phyloP scores from a whole-genome alignment of 2,113 vertebrate species.

The Alethe diademata region DNA sequence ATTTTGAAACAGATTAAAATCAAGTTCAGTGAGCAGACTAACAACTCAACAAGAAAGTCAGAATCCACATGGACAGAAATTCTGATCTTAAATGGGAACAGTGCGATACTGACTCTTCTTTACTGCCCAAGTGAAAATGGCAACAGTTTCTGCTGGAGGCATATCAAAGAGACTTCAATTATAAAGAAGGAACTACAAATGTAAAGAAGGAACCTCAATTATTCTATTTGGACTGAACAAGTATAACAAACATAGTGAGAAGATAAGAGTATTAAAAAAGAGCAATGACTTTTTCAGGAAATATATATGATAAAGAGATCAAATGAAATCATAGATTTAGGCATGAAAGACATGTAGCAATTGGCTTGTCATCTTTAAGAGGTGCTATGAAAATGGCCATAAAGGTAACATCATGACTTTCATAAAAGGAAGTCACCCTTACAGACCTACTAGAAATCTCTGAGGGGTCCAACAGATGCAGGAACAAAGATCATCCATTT shows the following conservation, averaged over 20 bases:
- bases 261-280: neutral
- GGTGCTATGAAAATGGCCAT: neutral
- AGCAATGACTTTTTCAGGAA: neutral
- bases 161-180: neutral
- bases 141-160: neutral
- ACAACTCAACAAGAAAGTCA: neutral
- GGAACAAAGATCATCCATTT: neutral
- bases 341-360: neutral
- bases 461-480: neutral
- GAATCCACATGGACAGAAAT: neutral
- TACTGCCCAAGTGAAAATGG: neutral
- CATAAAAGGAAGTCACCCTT: neutral
- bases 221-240: neutral
- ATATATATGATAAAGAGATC: neutral
- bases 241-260: neutral
- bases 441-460: neutral
- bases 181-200: neutral
- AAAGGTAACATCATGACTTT: neutral
- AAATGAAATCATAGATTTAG: neutral
- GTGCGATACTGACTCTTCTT: neutral
- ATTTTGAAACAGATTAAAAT: neutral
- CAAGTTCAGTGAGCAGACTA: neutral
- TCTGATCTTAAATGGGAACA: neutral
- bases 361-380: neutral
- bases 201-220: neutral